Percentiles rank a stretch among this genome's conserved stretches.
These are phyloP conservation scores for Sphenopsis melanotis DNA, from an alignment of 2,797 vertebrate species.

Conservation along the genomic window DNA sequence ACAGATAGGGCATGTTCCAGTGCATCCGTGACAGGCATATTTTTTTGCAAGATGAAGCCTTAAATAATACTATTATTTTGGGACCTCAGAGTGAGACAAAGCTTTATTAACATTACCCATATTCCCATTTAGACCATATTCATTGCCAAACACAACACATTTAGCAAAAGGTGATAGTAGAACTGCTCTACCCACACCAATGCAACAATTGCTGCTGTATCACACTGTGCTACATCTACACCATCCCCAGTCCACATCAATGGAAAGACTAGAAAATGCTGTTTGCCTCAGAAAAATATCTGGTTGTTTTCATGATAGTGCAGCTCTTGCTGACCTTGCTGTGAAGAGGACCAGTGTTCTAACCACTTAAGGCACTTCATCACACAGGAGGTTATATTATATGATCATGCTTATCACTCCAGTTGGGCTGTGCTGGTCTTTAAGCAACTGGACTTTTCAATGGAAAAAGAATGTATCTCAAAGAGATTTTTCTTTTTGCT, in stretches of 20 bases:
- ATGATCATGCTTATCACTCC: neutral
- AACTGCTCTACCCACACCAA: neutral
- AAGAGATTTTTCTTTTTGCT: neutral
- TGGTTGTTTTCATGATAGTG: neutral
- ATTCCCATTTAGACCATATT: neutral
- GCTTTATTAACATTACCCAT: neutral
- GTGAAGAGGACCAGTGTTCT: neutral
- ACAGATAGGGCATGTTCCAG: neutral
- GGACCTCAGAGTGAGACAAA: neutral
- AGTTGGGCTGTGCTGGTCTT: neutral
- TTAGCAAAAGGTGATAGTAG: neutral
- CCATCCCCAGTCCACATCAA: neutral
- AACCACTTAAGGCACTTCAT: neutral
- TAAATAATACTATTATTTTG: neutral
- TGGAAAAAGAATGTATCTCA: neutral
- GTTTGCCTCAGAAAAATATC: neutral
- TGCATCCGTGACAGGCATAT: neutral
- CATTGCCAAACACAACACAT: neutral
- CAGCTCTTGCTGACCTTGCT: neutral
- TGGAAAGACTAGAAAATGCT: neutral
- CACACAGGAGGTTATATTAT: neutral
- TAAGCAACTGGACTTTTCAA: neutral
- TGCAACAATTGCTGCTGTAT: neutral
- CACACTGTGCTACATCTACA: accelerated
- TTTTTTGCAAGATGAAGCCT: neutral